Evolutionary conservation across 2,888 invertebrate genomes (phyloP), one percentile per base, ranked within the genome.

Genomic region (Caenorhabditis sp.): DNA sequence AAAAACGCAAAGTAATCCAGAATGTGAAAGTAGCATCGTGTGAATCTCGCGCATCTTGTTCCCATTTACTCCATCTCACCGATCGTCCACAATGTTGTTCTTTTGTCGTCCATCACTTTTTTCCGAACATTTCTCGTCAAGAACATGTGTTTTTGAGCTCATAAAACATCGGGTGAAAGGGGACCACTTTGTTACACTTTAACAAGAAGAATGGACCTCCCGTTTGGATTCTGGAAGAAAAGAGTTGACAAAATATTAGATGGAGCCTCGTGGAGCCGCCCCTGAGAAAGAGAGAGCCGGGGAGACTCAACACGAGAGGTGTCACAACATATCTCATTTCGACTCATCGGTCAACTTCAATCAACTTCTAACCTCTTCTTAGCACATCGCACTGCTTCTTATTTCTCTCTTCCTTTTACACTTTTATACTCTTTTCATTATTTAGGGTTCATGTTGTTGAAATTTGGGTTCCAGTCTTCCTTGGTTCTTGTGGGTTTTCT

Each of bases 331-430:
- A 81, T 81, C 81, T 81, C 81, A 81, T 81, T 81, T 81, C 81
- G 81, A 81, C 81, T 81, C 81, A 81, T 81, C 81, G 81, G 81
- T 81, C 81, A 81, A 81, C 81, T 81, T 81, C 81, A 81, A 81
- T 81, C 81, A 81, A 81, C 81, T 81, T 81, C 81, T 81, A 75
- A 74, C 74, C 74, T 74, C 74, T 80, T 74, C 69, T 70, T 79
- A 68, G 58, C 76, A 66, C 76, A 56, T 44, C 66, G 56, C 79
- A 75, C 74, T 63, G 79, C 56, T 63, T 79, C 73, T 51, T n/a
- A n/a, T 16, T 24, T 26, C 41, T 66, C 59, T 44, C 41, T 38
- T 14, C 47, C 54, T 35, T 59, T 80, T 68, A 72, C 79, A 72
- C 79, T 79, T 66, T 70, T 66, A 64, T 76, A 76, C 76, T 76